Conservation (phyloP, 1,140 invertebrate genomes). For the Drosophila micromelanica region DNA sequence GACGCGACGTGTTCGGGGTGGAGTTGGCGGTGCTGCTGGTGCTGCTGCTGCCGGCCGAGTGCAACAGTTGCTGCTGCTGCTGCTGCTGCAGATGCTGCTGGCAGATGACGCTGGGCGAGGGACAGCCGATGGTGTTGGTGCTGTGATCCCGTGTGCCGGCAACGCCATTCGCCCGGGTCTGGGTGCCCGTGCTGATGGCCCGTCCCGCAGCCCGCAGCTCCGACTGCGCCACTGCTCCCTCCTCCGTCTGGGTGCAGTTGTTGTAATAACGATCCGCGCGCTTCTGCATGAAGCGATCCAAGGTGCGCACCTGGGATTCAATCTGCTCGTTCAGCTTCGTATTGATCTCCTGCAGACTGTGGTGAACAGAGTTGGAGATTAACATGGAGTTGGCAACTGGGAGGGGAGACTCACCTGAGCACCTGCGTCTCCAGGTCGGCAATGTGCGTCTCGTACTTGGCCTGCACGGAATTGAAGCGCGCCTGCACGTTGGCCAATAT, state of each 20-base stretch:
- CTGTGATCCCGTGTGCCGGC: conserved; percentile 68
- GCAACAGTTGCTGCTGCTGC: conserved; percentile 63
- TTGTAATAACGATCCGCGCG: conserved; percentile 73
- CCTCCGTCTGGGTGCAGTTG: conserved; percentile 78
- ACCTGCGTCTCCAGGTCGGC: conserved; percentile 89
- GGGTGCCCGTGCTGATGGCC: conserved; percentile 43
- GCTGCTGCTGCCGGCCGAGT: conserved; percentile 85
- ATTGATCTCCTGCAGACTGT: conserved; percentile 86
- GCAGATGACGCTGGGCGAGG: conserved; percentile 56
- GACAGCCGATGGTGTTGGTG: conserved; percentile 79
- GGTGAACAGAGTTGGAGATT: not conserved
- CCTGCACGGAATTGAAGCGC: conserved; percentile 90
- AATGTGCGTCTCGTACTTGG: conserved; percentile 90
- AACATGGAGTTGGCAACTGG: too few relatives aligned
- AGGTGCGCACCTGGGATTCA: conserved; percentile 84
- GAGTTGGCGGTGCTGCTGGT: conserved; percentile 86
- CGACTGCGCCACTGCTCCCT: conserved; percentile 20
- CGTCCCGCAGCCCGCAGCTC: conserved; percentile 2
- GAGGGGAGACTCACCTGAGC: conserved; percentile 77
- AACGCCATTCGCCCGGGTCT: conserved; percentile 37
- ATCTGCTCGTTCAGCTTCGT: conserved; percentile 86
- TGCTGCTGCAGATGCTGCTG: conserved; percentile 61
- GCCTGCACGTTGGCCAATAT: conserved; percentile 89
- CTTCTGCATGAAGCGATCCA: conserved; percentile 76
- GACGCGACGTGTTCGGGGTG: conserved; percentile 84